Evolutionary conservation across 1,140 invertebrate species (phyloP).

Genomic region (Cyrtorhinus lividipennis): DNA sequence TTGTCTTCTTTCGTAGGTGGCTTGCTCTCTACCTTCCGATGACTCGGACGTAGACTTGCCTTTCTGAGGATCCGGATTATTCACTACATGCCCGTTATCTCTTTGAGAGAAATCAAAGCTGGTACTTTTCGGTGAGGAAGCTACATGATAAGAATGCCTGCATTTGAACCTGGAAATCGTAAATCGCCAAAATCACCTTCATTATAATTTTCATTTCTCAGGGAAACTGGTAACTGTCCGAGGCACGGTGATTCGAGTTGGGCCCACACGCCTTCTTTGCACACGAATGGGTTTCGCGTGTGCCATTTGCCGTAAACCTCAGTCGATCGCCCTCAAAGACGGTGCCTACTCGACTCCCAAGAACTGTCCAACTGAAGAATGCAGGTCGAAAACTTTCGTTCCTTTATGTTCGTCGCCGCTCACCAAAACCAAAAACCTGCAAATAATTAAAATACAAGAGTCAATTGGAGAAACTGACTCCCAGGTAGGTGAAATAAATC

Average conservation of each 20-base stretch:
- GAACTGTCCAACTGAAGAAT: conserved; percentile 38
- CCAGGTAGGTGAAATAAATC: conserved; percentile 16
- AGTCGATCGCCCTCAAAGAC: conserved; percentile 44
- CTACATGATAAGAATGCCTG: too few relatives aligned
- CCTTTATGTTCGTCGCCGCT: conserved; percentile 48
- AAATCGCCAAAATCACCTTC: too few relatives aligned
- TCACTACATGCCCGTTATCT: neutral
- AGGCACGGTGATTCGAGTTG: conserved; percentile 73
- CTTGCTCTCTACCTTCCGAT: neutral
- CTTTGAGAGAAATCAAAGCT: conserved; percentile 11
- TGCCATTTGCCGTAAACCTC: conserved; percentile 46
- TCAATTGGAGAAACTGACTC: conserved; percentile 45
- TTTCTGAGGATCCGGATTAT: neutral
- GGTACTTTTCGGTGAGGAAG: neutral
- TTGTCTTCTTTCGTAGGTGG: neutral
- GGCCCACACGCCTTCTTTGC: conserved; percentile 56
- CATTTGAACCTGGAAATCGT: too few relatives aligned
- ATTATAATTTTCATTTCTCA: conserved; percentile 32
- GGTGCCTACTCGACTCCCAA: conserved; percentile 42
- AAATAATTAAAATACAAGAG: conserved; percentile 69
- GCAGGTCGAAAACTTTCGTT: conserved; percentile 46
- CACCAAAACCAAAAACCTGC: conserved; percentile 58
- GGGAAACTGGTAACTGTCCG: conserved; percentile 69
- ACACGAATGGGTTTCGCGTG: conserved; percentile 65
- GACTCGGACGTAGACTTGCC: neutral